Evolutionary conservation across 2,888 invertebrate species (phyloP), one percentile per base, ranked within the genome.

Genomic region (Drosophila sordidula): DNA sequence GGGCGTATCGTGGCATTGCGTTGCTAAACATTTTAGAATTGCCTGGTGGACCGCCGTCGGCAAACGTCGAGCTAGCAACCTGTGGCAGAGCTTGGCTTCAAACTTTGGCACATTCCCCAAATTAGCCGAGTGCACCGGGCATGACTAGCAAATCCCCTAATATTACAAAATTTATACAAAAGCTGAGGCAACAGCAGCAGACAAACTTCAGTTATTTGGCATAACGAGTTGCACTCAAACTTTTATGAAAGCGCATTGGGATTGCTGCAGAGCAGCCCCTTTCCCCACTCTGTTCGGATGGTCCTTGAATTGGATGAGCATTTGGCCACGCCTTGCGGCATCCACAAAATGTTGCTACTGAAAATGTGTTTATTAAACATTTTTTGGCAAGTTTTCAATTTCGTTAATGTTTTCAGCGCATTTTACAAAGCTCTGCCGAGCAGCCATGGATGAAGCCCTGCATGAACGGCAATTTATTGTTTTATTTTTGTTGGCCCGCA

Each of bases 341-440:
- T 36, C 41, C 42, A 22, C 59, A 58, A 63, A 58, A 38, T 54
- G 49, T 54, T 58, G 68, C 70, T 65, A 50, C 58, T 56, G 64
- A 51, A 69, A 87, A 70, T 75, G 66, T 75, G 78, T 81, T 75
- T 84, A 81, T 84, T 87, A 78, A 84, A 81, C 82, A 84, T 76
- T 78, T 78, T 84, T 71, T 83, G 85, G 83, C 75, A 87, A 81
- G 70, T 78, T 81, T 83, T 87, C 85, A 87, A 83, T 87, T 83
- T 78, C 44, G 85, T 87, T 83, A 83, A 83, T 78, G 81, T 44
- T 80, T 72, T 74, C 77, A 51, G 63, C 77, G 52, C 63, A 63
- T 72, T 72, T 65, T 16, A 26, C 62, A 49, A 16, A 46, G 34
- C 46, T 39, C 18, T 22, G 41, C 39, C 26, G 12, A 54, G 42